These are phyloP conservation scores for Zootermopsis nevadensis DNA, from an alignment of 2,888 invertebrate species.

Conservation along the genomic window DNA sequence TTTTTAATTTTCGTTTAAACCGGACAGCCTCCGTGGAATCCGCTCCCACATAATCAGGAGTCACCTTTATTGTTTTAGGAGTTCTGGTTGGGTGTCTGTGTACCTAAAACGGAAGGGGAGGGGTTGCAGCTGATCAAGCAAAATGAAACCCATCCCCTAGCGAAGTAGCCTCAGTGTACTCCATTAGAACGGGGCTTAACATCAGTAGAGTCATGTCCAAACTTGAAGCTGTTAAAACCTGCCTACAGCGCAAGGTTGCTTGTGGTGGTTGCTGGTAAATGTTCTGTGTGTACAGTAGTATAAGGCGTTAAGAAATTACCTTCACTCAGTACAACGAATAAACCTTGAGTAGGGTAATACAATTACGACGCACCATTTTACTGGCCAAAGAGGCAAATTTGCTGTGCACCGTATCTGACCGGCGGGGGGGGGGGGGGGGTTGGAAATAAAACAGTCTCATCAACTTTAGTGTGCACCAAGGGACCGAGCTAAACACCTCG, in stretches of 20 bases:
- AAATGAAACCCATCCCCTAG: slow-evolving; percentile 8
- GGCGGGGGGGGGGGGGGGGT: not conserved
- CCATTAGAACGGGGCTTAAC: not conserved
- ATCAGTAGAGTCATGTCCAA: slow-evolving; percentile 4
- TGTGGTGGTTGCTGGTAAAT: not conserved
- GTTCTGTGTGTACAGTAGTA: not conserved
- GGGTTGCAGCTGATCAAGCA: not conserved
- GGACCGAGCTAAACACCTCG: not conserved
- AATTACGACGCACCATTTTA: not conserved
- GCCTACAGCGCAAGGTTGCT: not conserved
- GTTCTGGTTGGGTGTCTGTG: too few relatives aligned
- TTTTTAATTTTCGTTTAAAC: too few relatives aligned
- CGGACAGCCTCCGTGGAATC: too few relatives aligned
- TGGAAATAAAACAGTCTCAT: not conserved
- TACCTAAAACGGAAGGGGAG: too few relatives aligned
- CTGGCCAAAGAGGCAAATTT: not conserved
- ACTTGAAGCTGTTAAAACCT: slow-evolving; percentile 4
- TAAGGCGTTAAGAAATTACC: not conserved
- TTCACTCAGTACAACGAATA: not conserved
- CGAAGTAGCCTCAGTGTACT: not conserved
- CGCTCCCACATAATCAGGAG: too few relatives aligned
- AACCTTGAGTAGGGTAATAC: not conserved
- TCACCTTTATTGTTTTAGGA: too few relatives aligned
- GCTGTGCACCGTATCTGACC: not conserved
- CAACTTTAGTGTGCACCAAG: not conserved